These are phyloP conservation scores for Elgaria multicarinata DNA, from an alignment of 2,113 vertebrate genomes.

Conservation along the genomic window DNA sequence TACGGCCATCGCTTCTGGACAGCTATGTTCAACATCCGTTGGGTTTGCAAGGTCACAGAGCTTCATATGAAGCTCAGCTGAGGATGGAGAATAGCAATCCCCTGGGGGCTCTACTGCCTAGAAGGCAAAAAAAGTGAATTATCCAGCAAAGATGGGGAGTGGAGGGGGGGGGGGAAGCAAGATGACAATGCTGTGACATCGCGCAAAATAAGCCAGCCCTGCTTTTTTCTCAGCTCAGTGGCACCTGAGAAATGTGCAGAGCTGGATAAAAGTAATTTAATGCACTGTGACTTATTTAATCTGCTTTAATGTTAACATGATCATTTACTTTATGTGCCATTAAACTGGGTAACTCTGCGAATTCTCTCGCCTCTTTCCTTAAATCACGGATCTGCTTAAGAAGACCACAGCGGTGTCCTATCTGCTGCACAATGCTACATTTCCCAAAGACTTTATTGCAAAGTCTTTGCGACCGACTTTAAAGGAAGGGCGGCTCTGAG, in stretches of 20 bases:
- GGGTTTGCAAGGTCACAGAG: neutral
- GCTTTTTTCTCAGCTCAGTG: conserved; percentile 22
- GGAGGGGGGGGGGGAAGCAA: neutral
- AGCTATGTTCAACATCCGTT: neutral
- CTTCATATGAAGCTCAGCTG: neutral
- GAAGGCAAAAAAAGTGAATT: neutral
- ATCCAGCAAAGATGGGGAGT: too few species aligned
- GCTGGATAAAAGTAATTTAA: conserved; percentile 57
- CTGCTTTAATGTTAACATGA: conserved; percentile 51
- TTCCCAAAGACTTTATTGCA: neutral
- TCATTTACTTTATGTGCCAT: conserved; percentile 64
- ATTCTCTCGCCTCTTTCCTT: conserved; percentile 27
- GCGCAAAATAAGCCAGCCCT: conserved; percentile 20
- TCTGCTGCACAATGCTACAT: neutral
- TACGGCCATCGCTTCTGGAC: neutral
- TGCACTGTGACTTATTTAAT: conserved; percentile 68
- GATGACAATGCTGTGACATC: neutral
- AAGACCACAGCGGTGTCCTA: conserved; percentile 2
- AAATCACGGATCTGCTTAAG: conserved; percentile 9
- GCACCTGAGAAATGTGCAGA: conserved; percentile 39
- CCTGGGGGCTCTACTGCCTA: neutral
- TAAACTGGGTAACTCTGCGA: conserved; percentile 17
- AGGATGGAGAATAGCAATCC: neutral
- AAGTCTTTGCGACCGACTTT: neutral
- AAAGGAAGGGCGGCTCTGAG: neutral